phyloP scores from a whole-genome alignment of 1,140 invertebrate species.

The Zophobas atratus region DNA sequence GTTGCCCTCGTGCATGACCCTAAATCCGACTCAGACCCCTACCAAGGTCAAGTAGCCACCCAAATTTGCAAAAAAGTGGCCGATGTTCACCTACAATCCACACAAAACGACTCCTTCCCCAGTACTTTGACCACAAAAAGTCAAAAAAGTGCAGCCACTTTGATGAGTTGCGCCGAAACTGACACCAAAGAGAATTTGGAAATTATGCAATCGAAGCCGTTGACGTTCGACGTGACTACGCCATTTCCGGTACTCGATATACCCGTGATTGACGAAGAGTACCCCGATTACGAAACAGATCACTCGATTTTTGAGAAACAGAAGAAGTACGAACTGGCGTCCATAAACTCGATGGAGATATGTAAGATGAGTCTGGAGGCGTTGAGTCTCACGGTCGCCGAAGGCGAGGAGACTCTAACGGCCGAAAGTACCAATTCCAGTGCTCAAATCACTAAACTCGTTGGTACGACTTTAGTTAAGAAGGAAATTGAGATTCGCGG shows the following conservation, averaged over 20 bases:
- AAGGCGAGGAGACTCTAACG: slow-evolving; percentile 23
- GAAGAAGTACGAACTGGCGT: slow-evolving; percentile 13
- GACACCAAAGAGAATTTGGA: slow-evolving; percentile 23
- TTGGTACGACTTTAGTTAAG: background rate
- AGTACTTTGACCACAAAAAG: slow-evolving; percentile 5
- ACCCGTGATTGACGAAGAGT: slow-evolving; percentile 7
- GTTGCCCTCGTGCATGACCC: slow-evolving; percentile 3
- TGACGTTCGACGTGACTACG: slow-evolving; percentile 6
- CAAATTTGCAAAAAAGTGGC: slow-evolving; percentile 4
- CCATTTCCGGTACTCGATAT: slow-evolving; percentile 14
- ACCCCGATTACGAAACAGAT: slow-evolving; percentile 30
- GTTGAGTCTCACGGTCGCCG: slow-evolving; percentile 2
- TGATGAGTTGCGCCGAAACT: slow-evolving; percentile 17
- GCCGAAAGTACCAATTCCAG: background rate
- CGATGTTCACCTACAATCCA: background rate
- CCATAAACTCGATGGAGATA: slow-evolving; percentile 2
- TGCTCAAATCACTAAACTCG: slow-evolving; percentile 2
- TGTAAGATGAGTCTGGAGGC: background rate
- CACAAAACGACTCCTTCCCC: slow-evolving; percentile 1
- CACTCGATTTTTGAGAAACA: slow-evolving; percentile 9
- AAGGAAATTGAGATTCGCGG: background rate
- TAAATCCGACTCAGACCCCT: slow-evolving; percentile 4
- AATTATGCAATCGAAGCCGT: background rate
- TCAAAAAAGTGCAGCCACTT: background rate
- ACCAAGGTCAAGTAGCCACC: slow-evolving; percentile 12